Percentiles rank a stretch among this genome's conserved stretches.
These are phyloP conservation scores for Magallana gigas DNA, from an alignment of 1,140 invertebrate genomes.

Conservation along the genomic window DNA sequence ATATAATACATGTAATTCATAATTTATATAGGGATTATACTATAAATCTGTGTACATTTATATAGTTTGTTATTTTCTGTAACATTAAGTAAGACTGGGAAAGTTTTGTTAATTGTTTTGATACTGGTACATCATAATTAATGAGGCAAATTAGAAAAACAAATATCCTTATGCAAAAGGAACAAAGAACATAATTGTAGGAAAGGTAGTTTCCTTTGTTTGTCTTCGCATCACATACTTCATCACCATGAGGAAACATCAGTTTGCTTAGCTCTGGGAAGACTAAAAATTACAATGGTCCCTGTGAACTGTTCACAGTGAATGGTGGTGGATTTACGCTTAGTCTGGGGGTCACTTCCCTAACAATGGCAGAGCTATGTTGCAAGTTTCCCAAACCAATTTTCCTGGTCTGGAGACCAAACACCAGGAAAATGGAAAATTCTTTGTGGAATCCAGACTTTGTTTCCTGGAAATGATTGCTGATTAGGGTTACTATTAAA, in stretches of 20 bases:
- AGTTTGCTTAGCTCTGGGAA: no score
- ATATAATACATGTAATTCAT: no score
- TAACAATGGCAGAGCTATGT: not conserved
- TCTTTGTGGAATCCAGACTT: not conserved
- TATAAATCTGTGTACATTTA: no score
- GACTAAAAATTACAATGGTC: no score
- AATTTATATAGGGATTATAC: no score
- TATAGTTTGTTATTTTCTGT: no score
- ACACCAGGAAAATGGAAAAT: not conserved
- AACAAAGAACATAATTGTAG: not conserved
- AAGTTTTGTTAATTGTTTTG: no score
- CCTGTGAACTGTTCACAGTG: no score
- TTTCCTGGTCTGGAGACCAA: not conserved
- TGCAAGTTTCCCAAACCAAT: not conserved
- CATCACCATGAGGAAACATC: no score
- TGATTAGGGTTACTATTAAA: not conserved
- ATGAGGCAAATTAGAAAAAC: slow-evolving; percentile 1
- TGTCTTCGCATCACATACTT: no score
- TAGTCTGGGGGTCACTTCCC: not conserved
- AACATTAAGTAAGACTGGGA: no score
- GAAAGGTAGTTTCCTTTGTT: not conserved
- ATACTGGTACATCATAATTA: not conserved
- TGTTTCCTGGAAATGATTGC: not conserved
- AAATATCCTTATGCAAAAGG: slow-evolving; percentile 55
- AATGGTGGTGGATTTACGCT: no score